Evolutionary conservation across 1,140 invertebrate genomes (phyloP).

Genomic region (Drosophila azteca): DNA sequence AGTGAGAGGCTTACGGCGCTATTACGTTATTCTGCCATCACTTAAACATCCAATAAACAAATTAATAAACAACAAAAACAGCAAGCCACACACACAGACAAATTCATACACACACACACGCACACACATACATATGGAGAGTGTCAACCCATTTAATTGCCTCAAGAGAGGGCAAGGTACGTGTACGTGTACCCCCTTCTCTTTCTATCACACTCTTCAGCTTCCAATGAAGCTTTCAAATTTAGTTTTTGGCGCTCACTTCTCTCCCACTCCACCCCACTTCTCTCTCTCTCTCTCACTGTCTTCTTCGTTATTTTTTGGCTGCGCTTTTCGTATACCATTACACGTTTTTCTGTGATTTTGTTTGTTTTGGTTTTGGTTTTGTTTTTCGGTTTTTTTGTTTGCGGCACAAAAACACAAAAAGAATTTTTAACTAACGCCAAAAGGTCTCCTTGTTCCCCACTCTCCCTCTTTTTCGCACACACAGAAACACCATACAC

Average conservation of each 20-base stretch:
- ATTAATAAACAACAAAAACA: conserved; percentile 60
- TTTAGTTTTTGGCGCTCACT: conserved; percentile 69
- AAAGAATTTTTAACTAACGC: conserved; percentile 81
- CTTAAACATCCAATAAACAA: conserved; percentile 72
- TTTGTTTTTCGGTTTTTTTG: conserved; percentile 11
- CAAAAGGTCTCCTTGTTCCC: conserved; percentile 62
- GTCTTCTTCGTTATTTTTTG: conserved; percentile 1
- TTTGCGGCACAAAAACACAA: conserved; percentile 46
- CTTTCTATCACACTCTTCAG: neutral
- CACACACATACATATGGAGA: conserved; percentile 17
- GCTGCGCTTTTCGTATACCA: conserved; percentile 9
- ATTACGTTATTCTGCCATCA: conserved; percentile 17
- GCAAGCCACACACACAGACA: conserved; percentile 17
- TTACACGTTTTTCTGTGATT: conserved; percentile 3
- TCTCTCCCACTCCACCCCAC: conserved; percentile 4
- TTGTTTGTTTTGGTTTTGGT: conserved; percentile 17
- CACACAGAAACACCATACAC: too few relatives aligned
- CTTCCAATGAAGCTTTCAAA: conserved; percentile 54
- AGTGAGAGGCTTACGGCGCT: too few relatives aligned
- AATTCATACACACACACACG: conserved; percentile 12
- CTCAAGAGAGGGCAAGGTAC: conserved; percentile 11
- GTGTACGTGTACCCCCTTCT: neutral
- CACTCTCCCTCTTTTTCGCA: too few relatives aligned
- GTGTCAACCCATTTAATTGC: conserved; percentile 54
- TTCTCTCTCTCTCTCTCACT: neutral